Evolutionary conservation across 1,140 invertebrate species (phyloP).

Genomic region (Cyclargus thomasi): DNA sequence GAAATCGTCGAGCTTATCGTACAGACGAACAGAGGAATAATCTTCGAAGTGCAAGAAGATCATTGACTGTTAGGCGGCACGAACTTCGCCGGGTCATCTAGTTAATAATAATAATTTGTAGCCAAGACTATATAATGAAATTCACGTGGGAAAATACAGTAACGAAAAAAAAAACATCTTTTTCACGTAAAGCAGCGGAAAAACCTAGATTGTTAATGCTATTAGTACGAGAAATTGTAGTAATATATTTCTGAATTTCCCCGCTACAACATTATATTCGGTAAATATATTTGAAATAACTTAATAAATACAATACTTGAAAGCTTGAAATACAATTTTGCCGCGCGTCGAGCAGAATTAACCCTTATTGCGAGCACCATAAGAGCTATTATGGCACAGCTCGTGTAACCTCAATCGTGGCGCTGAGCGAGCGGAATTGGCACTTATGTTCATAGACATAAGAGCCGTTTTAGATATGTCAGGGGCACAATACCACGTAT

Average conservation of each 20-base stretch:
- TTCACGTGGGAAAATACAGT: not conserved
- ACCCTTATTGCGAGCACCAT: not conserved
- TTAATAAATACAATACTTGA: conserved; percentile 4
- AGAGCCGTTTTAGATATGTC: not conserved
- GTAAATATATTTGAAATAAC: not conserved
- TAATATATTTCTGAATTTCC: not conserved
- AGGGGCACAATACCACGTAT: not conserved
- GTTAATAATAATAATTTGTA: too few species aligned
- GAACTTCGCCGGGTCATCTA: too few species aligned
- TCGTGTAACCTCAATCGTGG: not conserved
- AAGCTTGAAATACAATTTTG: not conserved
- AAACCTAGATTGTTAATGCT: not conserved
- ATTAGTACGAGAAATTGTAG: not conserved
- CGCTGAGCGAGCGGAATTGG: not conserved
- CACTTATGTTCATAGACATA: not conserved
- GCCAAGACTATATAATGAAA: not conserved
- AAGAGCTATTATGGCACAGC: not conserved
- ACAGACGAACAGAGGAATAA: too few species aligned
- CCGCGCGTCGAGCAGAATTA: not conserved
- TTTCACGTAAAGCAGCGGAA: not conserved
- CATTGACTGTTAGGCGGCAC: too few species aligned
- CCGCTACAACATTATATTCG: not conserved
- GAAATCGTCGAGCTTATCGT: too few species aligned
- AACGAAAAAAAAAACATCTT: not conserved
- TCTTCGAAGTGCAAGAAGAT: too few species aligned